phyloP scores from a whole-genome alignment of 2,888 invertebrate genomes.

The Heliconius cydno region DNA sequence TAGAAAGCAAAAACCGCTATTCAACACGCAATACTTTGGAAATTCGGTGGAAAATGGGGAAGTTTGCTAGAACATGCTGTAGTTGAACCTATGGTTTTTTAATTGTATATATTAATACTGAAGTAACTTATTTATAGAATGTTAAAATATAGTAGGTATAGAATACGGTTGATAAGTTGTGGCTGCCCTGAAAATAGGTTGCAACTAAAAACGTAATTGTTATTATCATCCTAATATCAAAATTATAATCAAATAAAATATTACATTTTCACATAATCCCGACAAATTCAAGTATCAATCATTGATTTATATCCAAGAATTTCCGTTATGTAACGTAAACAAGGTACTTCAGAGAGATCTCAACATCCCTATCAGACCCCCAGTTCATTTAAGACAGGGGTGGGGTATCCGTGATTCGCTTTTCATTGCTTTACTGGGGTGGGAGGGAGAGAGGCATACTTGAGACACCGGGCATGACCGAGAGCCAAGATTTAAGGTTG shows the following conservation, averaged over 20 bases:
- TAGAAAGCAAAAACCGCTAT: too few species aligned
- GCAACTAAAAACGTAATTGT: too few species aligned
- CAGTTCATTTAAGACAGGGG: constrained; percentile 80
- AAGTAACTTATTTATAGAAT: too few species aligned
- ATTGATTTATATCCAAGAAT: constrained; percentile 45
- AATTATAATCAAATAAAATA: neutral
- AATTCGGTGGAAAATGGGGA: too few species aligned
- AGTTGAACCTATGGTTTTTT: too few species aligned
- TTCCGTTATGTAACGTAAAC: constrained; percentile 50
- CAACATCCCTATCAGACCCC: constrained; percentile 60
- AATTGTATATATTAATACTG: too few species aligned
- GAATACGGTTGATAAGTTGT: too few species aligned
- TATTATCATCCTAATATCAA: too few species aligned
- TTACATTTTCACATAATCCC: neutral
- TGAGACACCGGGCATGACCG: constrained; percentile 60
- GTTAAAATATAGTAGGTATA: too few species aligned
- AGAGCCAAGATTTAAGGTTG: constrained; percentile 65
- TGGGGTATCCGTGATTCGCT: constrained; percentile 78
- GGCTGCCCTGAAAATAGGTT: too few species aligned
- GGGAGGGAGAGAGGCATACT: constrained; percentile 59
- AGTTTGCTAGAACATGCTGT: too few species aligned
- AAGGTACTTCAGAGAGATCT: constrained; percentile 47
- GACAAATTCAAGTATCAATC: constrained; percentile 29
- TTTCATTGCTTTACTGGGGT: constrained; percentile 77
- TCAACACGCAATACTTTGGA: too few species aligned